Base-by-base conservation (phyloP, 2,888 invertebrate genomes). In the Drosophila mettleri region DNA sequence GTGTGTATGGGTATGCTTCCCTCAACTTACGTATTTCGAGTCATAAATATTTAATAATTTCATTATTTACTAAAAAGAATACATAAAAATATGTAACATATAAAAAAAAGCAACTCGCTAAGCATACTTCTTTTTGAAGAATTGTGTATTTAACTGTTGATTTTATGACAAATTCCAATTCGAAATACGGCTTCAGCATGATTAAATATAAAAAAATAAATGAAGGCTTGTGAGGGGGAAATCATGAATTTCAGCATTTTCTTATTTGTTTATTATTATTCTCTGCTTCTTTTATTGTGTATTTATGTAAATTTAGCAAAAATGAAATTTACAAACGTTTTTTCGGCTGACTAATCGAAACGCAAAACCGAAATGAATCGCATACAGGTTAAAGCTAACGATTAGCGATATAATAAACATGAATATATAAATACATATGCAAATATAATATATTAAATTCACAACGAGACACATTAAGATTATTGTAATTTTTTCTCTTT, bases 321-420 rank as follows among this genome's bases (percentile, higher is more conserved):
- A 27, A 46, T 52, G 12, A 10, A 24, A n/a, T n/a, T n/a, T n/a
- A n/a, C n/a, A n/a, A n/a, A 33, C 38, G n/a, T 33, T 18, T 46
- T 59, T 41, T 45, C 16, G 85, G 80, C 74, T 85, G 86, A 81
- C 79, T 85, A 85, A 81, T 87, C 82, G n/a, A 67, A 73, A 49
- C 14, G n/a, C 31, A 3, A 49, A 43, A 10, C 49, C 29, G 1
- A 14, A 20, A 4, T 38, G 22, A 39, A 39, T 38, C 29, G 45
- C 46, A 36, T 29, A 22, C 10, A 64, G 31, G 38, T 54, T 48
- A 16, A 31, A 16, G 31, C 51, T 41, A 16, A 5, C 36, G 39
- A 34, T 57, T 53, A 57, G 61, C 27, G 24, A 9, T 27, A 18
- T 51, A 53, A 24, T 65, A 60, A 48, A 33, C 20, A 20, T 36